Evolutionary conservation across 2,888 invertebrate genomes (phyloP).

Genomic region (Xanthia icteritia): DNA sequence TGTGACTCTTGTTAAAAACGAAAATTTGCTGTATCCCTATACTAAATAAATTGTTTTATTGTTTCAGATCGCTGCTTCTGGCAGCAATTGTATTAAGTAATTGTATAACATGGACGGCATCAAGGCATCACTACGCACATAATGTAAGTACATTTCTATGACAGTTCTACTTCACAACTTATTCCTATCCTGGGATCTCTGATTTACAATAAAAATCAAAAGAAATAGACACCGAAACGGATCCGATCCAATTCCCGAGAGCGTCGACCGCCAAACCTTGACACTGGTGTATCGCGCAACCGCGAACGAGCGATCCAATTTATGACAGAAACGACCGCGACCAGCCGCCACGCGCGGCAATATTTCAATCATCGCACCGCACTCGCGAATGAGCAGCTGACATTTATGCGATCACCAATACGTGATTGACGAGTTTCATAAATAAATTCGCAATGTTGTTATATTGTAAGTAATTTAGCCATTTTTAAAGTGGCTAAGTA

Average conservation of each 20-base stretch:
- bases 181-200: not conserved
- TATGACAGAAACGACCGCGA: constrained; percentile 24
- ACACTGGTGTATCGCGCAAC: constrained; percentile 44
- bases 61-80: constrained; percentile 87
- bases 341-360: constrained; percentile 1
- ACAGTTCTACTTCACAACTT: not conserved
- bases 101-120: constrained; percentile 86
- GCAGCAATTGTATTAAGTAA: constrained; percentile 87
- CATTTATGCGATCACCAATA: constrained; percentile 40
- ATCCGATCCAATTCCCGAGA: constrained; percentile 35
- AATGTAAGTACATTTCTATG: constrained; percentile 80
- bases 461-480: constrained; percentile 19
- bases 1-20: not conserved
- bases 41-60: constrained; percentile 48
- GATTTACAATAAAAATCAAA: constrained; percentile 1
- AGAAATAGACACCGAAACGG: constrained; percentile 17
- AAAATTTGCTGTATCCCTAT: not conserved
- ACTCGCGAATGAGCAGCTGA: constrained; percentile 24
- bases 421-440: constrained; percentile 41
- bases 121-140: constrained; percentile 85
- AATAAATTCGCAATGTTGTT: constrained; percentile 43
- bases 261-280: constrained; percentile 61
- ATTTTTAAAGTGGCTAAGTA: constrained; percentile 38
- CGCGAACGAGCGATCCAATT: constrained; percentile 31
- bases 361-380: constrained; percentile 56